Conservation (phyloP, 2,113 vertebrate genomes). For the Microcebus tavaratra region DNA sequence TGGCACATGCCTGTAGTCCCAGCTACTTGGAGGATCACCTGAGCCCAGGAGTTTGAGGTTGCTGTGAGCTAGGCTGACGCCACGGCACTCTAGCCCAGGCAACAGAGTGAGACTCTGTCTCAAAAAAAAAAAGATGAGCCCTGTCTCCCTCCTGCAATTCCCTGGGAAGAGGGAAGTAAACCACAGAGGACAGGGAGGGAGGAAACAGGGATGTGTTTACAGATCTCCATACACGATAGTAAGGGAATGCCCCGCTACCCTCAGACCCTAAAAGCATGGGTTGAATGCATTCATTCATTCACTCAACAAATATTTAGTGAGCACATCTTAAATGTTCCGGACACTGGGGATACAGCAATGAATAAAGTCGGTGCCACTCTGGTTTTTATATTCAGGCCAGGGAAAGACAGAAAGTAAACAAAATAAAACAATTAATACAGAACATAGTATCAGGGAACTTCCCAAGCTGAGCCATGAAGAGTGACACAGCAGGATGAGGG, state of each 20-base stretch:
- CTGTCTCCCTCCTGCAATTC: background rate
- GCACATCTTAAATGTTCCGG: background rate
- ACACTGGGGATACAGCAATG: background rate
- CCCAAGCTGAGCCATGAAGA: background rate
- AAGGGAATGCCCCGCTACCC: background rate
- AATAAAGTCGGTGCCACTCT: background rate
- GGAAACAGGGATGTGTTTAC: background rate
- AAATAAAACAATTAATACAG: background rate
- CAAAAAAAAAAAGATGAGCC: background rate
- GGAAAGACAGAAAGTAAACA: background rate
- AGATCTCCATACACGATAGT: background rate
- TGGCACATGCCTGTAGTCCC: no score
- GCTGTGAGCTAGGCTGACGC: no score
- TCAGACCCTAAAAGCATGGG: background rate
- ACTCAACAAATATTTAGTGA: background rate
- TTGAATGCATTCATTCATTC: conserved; percentile 7
- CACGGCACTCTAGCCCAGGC: no score
- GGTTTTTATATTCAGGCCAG: background rate
- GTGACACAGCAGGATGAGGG: background rate
- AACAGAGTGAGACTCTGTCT: no score
- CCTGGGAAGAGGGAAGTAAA: background rate
- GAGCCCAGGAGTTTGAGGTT: no score
- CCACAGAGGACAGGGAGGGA: background rate
- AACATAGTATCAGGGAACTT: background rate
- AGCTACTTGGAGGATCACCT: no score